Base-by-base conservation (phyloP, 2,113 vertebrate genomes). In the Platycercus adscitus region DNA sequence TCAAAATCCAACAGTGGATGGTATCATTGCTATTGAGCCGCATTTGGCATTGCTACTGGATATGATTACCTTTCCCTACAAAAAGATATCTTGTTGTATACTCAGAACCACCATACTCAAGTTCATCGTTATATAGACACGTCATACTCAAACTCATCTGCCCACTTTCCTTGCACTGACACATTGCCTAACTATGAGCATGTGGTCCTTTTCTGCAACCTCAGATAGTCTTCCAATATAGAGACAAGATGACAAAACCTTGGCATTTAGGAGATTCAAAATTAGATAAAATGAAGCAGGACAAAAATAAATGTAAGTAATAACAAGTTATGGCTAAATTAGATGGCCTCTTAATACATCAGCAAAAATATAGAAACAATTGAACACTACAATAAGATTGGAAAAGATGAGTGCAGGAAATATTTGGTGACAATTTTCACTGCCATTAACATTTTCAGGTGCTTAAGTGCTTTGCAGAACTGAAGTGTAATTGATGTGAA, bases 121-220 rank as follows among this genome's bases (percentile, higher is more conserved):
- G 25, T 43, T 86, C 24, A 25, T 60, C 20, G 64, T 86, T 31
- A 56, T 21, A 56, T 31, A 47, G 17, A 35, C 6, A 0, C 1
- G 2, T 41, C 13, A 10, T 41, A 33, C 6, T n/a, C 55, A 90
- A 53, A 72, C 6, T 66, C 11, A 33, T 39, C 52, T 63, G 12
- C 9, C 41, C 21, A n/a, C 0, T 0, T 47, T 77, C 58, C 24
- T 25, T 44, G 21, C 11, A 50, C 5, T 66, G 16, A 26, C 28
- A 20, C 7, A 8, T 35, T 49, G 6, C 11, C 13, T 52, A 31
- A 2, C 31, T 49, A 4, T 16, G 41, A 39, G 11, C 10, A 21
- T 14, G 6, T 16, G 43, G 11, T 7, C 24, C 16, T 65, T 43
- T n/a, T 61, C 49, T 50, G 23, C 19, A 71, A 33, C 3, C 17